Conservation (phyloP, 2,888 invertebrate genomes). For the Ophraella communa region DNA sequence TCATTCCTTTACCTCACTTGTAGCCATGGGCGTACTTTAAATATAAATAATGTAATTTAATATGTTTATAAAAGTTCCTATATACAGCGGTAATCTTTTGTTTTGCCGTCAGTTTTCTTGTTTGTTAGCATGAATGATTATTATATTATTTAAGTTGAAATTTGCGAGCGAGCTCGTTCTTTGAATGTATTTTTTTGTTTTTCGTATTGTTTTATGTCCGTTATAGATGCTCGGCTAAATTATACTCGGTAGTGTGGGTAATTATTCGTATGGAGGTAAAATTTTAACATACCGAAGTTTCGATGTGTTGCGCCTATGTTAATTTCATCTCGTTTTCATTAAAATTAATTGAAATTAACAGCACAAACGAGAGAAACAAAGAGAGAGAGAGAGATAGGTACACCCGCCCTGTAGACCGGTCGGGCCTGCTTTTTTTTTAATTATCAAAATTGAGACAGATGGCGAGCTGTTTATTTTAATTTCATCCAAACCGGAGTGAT, state of each 20-base stretch:
- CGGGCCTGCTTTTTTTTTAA: constrained; percentile 42
- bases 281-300: too few relatives aligned
- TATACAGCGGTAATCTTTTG: neutral
- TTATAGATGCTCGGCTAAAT: too few relatives aligned
- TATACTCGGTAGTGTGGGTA: too few relatives aligned
- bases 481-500: constrained; percentile 29
- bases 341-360: constrained; percentile 48
- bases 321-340: constrained; percentile 26
- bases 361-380: constrained; percentile 37
- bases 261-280: too few relatives aligned
- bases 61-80: neutral
- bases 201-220: too few relatives aligned
- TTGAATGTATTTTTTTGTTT: neutral
- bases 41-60: neutral
- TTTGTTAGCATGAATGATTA: neutral
- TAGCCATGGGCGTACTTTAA: constrained; percentile 5
- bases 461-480: constrained; percentile 41
- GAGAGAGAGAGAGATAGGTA: too few relatives aligned
- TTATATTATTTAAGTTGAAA: neutral
- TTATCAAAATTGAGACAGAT: constrained; percentile 42
- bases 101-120: neutral
- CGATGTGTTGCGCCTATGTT: constrained; percentile 1
- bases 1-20: constrained; percentile 18
- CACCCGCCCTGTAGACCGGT: constrained; percentile 20
- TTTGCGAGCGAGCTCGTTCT: too few relatives aligned